These are phyloP conservation scores for Pseudocheirus occidentalis DNA, from an alignment of 2,797 vertebrate genomes.

Conservation along the genomic window DNA sequence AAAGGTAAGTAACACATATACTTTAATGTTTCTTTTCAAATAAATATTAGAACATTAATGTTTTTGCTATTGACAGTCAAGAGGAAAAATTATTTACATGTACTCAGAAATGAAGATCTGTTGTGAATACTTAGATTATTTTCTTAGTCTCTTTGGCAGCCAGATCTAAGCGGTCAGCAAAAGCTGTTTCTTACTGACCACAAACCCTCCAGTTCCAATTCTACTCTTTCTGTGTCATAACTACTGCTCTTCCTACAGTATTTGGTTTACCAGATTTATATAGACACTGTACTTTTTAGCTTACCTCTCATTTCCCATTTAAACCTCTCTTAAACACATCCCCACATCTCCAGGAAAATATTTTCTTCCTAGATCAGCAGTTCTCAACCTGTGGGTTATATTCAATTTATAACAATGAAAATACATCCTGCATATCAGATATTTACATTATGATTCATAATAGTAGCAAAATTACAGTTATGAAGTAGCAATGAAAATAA, in stretches of 20 bases:
- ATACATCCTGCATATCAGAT: too few species aligned
- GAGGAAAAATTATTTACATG: not conserved
- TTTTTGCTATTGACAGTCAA: not conserved
- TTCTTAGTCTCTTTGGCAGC: not conserved
- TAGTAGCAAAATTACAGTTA: too few species aligned
- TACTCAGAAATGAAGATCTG: not conserved
- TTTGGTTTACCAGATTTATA: not conserved
- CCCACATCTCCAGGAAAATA: too few species aligned
- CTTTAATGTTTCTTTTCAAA: not conserved
- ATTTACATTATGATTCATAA: too few species aligned
- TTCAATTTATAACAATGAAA: too few species aligned
- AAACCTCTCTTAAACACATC: too few species aligned
- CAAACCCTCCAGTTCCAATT: not conserved
- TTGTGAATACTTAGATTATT: not conserved
- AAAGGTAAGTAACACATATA: conserved; percentile 88
- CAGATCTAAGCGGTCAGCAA: not conserved
- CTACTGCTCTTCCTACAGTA: not conserved
- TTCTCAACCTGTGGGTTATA: too few species aligned
- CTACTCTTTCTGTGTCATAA: not conserved
- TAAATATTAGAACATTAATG: conserved; percentile 11
- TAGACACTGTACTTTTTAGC: not conserved
- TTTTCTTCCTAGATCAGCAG: too few species aligned
- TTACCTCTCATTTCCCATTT: too few species aligned
- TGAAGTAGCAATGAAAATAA: too few species aligned
- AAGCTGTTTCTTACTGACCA: not conserved